A percentile compares a stretch with the other conserved stretches of the same genome.
Evolutionary conservation across 1,140 invertebrate genomes (phyloP).

Genomic region (Mesaphorura yosii): DNA sequence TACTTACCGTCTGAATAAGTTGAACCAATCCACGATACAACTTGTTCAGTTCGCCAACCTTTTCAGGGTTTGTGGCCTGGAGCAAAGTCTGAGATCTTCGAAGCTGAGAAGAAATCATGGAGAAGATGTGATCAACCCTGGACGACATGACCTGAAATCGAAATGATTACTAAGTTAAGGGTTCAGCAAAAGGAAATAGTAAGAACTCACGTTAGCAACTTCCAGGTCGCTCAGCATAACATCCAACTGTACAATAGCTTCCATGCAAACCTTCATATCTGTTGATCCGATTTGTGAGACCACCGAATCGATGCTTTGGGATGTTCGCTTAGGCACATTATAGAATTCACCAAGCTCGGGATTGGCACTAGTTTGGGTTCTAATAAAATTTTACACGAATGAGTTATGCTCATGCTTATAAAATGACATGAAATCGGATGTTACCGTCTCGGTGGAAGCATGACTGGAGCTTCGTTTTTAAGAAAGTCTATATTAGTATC

Average conservation of each 20-base stretch:
- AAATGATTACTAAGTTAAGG: slow-evolving; percentile 39
- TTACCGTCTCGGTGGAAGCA: slow-evolving; percentile 15
- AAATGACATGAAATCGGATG: too few species aligned
- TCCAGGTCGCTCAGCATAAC: slow-evolving; percentile 34
- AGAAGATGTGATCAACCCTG: slow-evolving; percentile 24
- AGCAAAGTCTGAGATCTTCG: slow-evolving; percentile 13
- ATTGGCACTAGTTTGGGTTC: slow-evolving; percentile 3
- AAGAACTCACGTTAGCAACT: slow-evolving; percentile 12
- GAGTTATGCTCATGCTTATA: too few species aligned
- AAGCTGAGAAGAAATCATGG: slow-evolving; percentile 17
- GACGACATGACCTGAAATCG: slow-evolving; percentile 33
- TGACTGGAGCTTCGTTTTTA: slow-evolving; percentile 10
- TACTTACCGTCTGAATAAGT: slow-evolving; percentile 29
- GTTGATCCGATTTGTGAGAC: slow-evolving; percentile 56
- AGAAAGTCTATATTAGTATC: slow-evolving; percentile 24
- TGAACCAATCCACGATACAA: slow-evolving; percentile 36
- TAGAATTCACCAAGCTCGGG: background rate
- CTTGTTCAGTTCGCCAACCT: slow-evolving; percentile 39
- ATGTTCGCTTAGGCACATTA: slow-evolving; percentile 34
- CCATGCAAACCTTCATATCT: slow-evolving; percentile 49
- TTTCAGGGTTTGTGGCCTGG: slow-evolving; percentile 6
- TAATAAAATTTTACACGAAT: too few species aligned
- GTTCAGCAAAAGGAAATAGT: background rate
- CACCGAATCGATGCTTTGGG: slow-evolving; percentile 38
- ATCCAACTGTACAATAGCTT: slow-evolving; percentile 55